Evolutionary conservation across 2,113 vertebrate species (phyloP), one percentile per base, ranked within the genome.

Genomic region (Antechinus flavipes): DNA sequence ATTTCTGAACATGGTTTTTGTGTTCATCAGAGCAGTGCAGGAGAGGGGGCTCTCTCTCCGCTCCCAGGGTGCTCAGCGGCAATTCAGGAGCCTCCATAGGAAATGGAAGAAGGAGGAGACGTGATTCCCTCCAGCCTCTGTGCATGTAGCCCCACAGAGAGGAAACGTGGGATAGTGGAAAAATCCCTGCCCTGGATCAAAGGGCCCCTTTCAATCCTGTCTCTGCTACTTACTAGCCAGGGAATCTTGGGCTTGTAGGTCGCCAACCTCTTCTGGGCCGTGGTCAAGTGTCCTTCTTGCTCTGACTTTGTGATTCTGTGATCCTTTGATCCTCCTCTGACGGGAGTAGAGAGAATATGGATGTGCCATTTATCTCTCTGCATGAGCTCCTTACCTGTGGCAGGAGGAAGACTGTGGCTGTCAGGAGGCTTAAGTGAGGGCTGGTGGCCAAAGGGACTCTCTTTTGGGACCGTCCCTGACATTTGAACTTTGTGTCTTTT

Each of bases 81-180:
- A 14, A 3, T 23, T 5, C 3, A 24, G 24, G 30, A 90, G 90
- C 14, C 50, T 19, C 27, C 50, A 35, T 1, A 19, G 61, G 1
- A 35, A 76, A 76, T 6, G 61, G 61, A 76, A 16, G 35, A 76
- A 19, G n/a, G 4, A n/a, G 61, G 61, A n/a, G 61, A n/a, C 35
- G 16, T 35, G 8, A 19, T 76, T 76, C 30, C 30, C 35, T 76
- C 27, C 42, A 55, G 84, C 35, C 54, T 89, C 12, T 22, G 54
- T 3, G 24, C 0, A 19, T 26, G 19, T 0, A 7, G 8, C 1
- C 0, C 14, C 22, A 0, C 47, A 19, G 30, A 35, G 61, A 76
- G 35, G 30, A 35, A 76, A 0, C 1, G 14, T 76, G 61, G 30
- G 16, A 7, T 4, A 76, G 12, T 76, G 61, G 61, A 19, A n/a